Evolutionary conservation across 1,140 invertebrate species (phyloP).

Genomic region (Euglossa dilemma): DNA sequence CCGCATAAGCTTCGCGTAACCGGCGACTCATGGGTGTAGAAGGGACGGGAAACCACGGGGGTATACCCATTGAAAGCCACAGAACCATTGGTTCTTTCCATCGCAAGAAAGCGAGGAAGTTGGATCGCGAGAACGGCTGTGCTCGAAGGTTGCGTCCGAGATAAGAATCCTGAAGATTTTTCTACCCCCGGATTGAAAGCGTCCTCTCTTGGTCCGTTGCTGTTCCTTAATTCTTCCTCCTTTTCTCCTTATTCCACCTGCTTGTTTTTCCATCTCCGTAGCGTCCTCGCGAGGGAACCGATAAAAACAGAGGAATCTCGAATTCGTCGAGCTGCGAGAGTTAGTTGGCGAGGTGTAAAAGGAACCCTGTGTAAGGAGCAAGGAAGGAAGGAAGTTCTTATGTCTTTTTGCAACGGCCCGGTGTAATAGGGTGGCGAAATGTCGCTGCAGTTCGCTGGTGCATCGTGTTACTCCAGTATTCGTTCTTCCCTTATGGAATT

Average conservation of each 20-base stretch:
- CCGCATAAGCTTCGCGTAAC: background rate
- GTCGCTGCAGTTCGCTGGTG: background rate
- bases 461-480: background rate
- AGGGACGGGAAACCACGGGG: constrained; percentile 1
- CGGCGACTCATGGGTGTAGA: background rate
- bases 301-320: background rate
- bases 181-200: constrained; percentile 26
- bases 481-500: background rate
- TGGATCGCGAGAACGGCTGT: background rate
- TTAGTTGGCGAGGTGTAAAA: constrained; percentile 4
- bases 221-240: background rate
- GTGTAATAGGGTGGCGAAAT: background rate
- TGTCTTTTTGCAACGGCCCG: background rate
- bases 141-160: constrained; percentile 18
- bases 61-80: constrained; percentile 25
- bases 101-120: constrained; percentile 23
- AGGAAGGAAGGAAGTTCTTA: background rate
- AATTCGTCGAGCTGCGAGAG: constrained; percentile 4
- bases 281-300: no score
- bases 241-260: background rate
- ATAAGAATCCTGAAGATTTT: constrained; percentile 23
- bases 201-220: background rate
- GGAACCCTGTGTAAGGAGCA: background rate
- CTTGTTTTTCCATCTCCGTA: background rate
- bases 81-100: constrained; percentile 21